Conservation (phyloP, 2,797 vertebrate species). For the Mastacembelus armatus region DNA sequence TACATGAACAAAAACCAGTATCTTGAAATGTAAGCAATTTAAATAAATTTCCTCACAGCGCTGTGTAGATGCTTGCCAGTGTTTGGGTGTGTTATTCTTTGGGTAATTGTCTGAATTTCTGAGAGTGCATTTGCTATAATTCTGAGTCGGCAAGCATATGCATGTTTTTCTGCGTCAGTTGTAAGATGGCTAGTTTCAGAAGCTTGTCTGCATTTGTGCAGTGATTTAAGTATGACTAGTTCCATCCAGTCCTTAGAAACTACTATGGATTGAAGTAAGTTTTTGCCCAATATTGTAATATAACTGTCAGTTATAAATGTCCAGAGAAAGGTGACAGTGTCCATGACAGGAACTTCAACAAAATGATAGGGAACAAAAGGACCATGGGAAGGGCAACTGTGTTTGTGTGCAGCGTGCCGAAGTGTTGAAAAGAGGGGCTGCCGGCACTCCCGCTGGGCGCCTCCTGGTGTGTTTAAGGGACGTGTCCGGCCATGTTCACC, state of each 20-base stretch:
- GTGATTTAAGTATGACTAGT: conserved; percentile 12
- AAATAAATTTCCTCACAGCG: conserved; percentile 17
- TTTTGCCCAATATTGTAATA: conserved; percentile 30
- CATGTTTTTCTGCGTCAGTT: conserved; percentile 56
- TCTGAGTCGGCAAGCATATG: conserved; percentile 62
- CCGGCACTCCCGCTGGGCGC: conserved; percentile 81
- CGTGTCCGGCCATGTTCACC: conserved; percentile 87
- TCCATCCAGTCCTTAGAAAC: conserved; percentile 2
- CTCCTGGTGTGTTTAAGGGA: conserved; percentile 83
- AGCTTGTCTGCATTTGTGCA: conserved; percentile 23
- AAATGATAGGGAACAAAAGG: conserved; percentile 78
- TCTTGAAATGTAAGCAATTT: conserved; percentile 19
- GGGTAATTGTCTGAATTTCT: conserved; percentile 64
- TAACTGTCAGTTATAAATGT: conserved; percentile 53
- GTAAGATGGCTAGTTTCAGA: conserved; percentile 31
- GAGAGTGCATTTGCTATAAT: conserved; percentile 57
- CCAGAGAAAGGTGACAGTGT: conserved; percentile 66
- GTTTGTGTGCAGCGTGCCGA: conserved; percentile 79
- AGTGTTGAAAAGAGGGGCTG: conserved; percentile 86
- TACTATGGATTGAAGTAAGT: conserved; percentile 9
- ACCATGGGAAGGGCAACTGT: conserved; percentile 83
- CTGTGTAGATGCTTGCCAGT: conserved; percentile 41
- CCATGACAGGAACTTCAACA: conserved; percentile 76
- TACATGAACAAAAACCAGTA: background rate
- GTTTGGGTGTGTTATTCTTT: conserved; percentile 62